Base-by-base conservation (phyloP, 2,888 invertebrate species). In the Leptopilina myrica region DNA sequence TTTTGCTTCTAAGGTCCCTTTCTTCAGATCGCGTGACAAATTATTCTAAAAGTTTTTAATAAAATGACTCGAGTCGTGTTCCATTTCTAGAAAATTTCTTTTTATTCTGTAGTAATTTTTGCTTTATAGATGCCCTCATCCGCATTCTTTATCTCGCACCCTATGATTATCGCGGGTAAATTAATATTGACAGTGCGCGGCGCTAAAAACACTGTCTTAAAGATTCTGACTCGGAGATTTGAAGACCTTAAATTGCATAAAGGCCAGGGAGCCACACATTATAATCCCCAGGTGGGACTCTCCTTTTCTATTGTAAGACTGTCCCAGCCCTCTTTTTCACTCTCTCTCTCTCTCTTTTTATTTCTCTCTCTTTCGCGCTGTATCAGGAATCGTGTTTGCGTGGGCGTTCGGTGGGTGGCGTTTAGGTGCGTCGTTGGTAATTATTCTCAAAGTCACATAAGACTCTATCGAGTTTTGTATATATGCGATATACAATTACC, bases 381-480 rank as follows among this genome's bases (percentile, higher is more conserved):
- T n/a, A 76, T 75, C 76, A 76, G 76, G 76, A 83, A 81, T 80
- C 78, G 80, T 67, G 64, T 77, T 33, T 77, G 78, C 78, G 88
- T 89, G 83, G 87, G 88, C 87, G 88, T 79, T 83, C 85, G 87
- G 33, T 89, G 87, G 89, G 87, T 86, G 88, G 87, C 86, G 87
- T 87, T 88, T 87, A 87, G 87, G 85, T 83, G 85, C 87, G 87
- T 87, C 87, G 84, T 80, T 77, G 83, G 87, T 89, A 88, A 89
- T 89, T 89, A 89, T 86, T 87, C 86, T 84, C 84, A 78, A 83
- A 86, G 86, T 85, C 85, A 85, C 83, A 69, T 84, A 88, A 86
- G 86, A 89, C 88, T 89, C 87, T 87, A 88, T 89, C 85, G 87
- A 79, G 75, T 64, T 40, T 43, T 49, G 49, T 77, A 49, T 59